Conservation (phyloP, 2,113 vertebrate genomes). For the Sylvilagus bachmani region DNA sequence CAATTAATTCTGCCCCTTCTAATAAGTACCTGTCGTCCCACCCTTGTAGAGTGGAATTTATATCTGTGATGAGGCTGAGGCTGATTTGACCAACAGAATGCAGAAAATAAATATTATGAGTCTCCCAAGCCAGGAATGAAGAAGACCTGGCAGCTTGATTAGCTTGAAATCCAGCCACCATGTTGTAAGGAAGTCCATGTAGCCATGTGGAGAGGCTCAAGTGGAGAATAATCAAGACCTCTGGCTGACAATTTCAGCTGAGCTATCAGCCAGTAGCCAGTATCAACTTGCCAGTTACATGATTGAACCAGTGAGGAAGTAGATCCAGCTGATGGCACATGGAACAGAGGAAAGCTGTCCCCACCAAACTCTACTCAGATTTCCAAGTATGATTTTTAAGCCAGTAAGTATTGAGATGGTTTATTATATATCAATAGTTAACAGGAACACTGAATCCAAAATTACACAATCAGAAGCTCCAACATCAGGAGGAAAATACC, state of each 20-base stretch:
- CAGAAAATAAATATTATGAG: neutral
- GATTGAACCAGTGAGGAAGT: neutral
- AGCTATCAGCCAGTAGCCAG: neutral
- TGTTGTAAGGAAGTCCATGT: conserved; percentile 42
- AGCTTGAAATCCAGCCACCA: conserved; percentile 29
- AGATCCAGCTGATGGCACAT: neutral
- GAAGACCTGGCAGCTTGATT: neutral
- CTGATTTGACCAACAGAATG: neutral
- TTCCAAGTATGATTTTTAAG: neutral
- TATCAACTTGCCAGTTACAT: neutral
- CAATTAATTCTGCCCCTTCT: neutral
- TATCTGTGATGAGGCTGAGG: neutral
- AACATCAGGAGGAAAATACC: neutral
- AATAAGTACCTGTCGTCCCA: neutral
- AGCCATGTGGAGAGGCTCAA: neutral
- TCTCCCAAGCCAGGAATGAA: conserved; percentile 23
- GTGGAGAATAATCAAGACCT: neutral
- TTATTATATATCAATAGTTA: neutral
- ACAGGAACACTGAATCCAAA: neutral
- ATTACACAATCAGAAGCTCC: neutral
- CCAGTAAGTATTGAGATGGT: neutral
- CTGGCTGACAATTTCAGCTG: neutral
- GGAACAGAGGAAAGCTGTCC: neutral
- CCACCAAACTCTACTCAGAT: neutral
- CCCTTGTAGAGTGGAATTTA: neutral